Percentiles rank a stretch among this genome's conserved stretches.
Conservation (phyloP, 2,888 invertebrate species). For the Cantharis flavilabris region DNA sequence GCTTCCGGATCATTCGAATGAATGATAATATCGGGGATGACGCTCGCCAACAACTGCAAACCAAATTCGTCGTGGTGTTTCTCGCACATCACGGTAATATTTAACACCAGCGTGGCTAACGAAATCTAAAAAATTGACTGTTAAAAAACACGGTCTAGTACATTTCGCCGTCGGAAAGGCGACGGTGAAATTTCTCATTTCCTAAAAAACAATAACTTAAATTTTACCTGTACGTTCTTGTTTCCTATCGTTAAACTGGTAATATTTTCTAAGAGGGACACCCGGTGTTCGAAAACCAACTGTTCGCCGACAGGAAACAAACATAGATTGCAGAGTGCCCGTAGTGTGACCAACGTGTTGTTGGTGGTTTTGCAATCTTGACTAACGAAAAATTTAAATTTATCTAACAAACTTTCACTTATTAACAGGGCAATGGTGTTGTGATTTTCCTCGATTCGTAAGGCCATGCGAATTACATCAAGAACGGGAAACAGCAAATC, state of each 20-base stretch:
- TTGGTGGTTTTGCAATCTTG: conserved; percentile 59
- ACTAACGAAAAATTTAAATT: conserved; percentile 45
- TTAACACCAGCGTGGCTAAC: conserved; percentile 72
- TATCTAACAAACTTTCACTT: conserved; percentile 45
- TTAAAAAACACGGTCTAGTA: too few species aligned
- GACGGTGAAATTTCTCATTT: too few species aligned
- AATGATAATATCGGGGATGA: conserved; percentile 60
- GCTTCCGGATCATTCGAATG: conserved; percentile 72
- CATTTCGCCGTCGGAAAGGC: too few species aligned
- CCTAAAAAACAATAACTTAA: too few species aligned
- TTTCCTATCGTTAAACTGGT: conserved; percentile 60
- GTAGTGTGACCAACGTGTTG: conserved; percentile 78
- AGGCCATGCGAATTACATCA: conserved; percentile 83
- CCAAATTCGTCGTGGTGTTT: conserved; percentile 60
- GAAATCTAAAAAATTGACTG: conserved; percentile 64
- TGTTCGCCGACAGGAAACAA: conserved; percentile 69
- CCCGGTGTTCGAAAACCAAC: conserved; percentile 62
- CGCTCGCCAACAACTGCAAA: conserved; percentile 59
- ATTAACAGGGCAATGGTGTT: conserved; percentile 61
- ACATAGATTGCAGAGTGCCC: conserved; percentile 83
- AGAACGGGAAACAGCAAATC: conserved; percentile 87
- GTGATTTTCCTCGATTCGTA: conserved; percentile 62
- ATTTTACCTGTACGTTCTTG: conserved; percentile 66
- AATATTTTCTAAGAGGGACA: conserved; percentile 61
- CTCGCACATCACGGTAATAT: conserved; percentile 68